Base-by-base conservation (phyloP, 2,113 vertebrate genomes). In the Guaruba guarouba region DNA sequence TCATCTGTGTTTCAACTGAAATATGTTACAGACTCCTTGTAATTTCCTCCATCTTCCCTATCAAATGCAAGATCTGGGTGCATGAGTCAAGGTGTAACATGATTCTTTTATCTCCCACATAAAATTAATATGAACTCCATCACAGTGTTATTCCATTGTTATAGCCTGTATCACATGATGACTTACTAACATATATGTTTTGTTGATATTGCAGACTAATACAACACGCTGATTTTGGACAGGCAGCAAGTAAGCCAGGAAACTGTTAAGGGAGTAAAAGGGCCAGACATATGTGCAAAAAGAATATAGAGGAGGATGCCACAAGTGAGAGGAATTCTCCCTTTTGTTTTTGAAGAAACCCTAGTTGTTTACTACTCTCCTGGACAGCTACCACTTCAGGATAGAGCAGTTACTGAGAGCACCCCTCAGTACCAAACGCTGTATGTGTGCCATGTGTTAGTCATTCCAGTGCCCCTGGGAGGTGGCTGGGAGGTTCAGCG, bases 391-490 rank as follows among this genome's bases (percentile, higher is more conserved):
- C 13, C 12, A 17, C 25, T n/a, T 7, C 35, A 41, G 46, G 54
- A 29, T 59, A 14, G 11, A 46, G 25, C 51, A 22, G 25, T 25
- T 18, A 25, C 0, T 13, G 33, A n/a, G 39, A 46, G 17, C 43
- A 5, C 1, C 17, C 24, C 48, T 31, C 7, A 5, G 8, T 62
- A 35, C 33, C 74, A 57, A 33, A 39, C 2, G 0, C 28, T 46
- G 66, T 13, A 0, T 22, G 0, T 12, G 35, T 59, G 76, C 52
- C 63, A 10, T 0, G 0, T 4, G 3, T 52, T 37, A 5, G 14
- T 14, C 9, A 9, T 66, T 17, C 9, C 55, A 31, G 62, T 63
- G 43, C 73, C 46, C 2, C 55, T 41, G 62, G 37, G 59, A 22
- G 16, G 9, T n/a, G 43, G n/a, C 55, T 83, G 73, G 55, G 73